A percentile compares a stretch with the other conserved stretches of the same genome.
These are phyloP conservation scores for Lacerta viridis DNA, from an alignment of 2,797 vertebrate species.

Conservation along the genomic window DNA sequence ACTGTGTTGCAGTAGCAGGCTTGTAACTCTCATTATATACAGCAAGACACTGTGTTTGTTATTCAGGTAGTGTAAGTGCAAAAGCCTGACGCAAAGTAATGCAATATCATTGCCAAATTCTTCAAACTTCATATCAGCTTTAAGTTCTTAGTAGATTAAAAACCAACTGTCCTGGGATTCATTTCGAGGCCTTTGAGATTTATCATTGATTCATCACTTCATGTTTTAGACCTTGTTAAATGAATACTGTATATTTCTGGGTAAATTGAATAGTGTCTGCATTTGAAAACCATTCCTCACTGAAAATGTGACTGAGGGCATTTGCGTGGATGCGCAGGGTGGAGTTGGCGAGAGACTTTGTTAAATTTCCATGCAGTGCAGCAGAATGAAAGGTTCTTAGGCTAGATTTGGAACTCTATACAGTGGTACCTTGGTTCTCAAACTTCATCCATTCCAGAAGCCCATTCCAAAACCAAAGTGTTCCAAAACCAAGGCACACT, in stretches of 20 bases:
- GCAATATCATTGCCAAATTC: background rate
- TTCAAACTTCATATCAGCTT: conserved; percentile 24
- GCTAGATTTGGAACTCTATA: background rate
- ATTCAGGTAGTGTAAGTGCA: conserved; percentile 15
- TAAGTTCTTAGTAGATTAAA: conserved; percentile 12
- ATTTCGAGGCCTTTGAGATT: conserved; percentile 36
- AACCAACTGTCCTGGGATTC: conserved; percentile 1
- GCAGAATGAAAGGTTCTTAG: background rate
- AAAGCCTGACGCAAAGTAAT: conserved; percentile 15
- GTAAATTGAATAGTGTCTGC: conserved; percentile 25
- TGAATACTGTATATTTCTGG: background rate
- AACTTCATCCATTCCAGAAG: too few relatives aligned
- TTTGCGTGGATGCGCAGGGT: background rate
- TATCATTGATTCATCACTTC: background rate
- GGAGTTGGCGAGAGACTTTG: background rate
- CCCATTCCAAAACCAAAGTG: too few relatives aligned
- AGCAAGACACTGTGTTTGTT: background rate
- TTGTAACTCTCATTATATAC: background rate
- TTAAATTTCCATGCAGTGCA: conserved; percentile 3
- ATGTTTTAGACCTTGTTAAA: conserved; percentile 30
- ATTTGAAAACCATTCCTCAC: conserved; percentile 21
- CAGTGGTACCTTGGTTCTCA: too few relatives aligned
- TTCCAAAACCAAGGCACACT: too few relatives aligned
- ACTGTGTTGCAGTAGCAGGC: background rate
- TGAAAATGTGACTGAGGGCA: conserved; percentile 9